Percentiles rank a stretch among this genome's conserved stretches.
Conservation (phyloP, 2,113 vertebrate species). For the Tragelaphus imberbis region DNA sequence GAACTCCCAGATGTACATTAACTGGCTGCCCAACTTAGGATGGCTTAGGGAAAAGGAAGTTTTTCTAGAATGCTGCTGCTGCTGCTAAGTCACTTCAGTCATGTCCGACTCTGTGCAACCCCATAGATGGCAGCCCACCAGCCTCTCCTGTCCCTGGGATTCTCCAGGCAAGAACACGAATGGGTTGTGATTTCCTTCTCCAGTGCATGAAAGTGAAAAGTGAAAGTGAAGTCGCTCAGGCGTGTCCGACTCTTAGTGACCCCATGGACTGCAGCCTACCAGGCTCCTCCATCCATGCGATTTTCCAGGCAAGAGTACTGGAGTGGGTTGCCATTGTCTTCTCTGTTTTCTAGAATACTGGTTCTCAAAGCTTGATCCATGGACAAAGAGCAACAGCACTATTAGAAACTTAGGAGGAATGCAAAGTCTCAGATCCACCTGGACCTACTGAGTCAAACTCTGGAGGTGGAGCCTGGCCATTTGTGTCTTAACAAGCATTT, state of each 20-base stretch:
- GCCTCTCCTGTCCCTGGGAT: background rate
- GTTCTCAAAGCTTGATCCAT: background rate
- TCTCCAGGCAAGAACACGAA: background rate
- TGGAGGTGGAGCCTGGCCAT: background rate
- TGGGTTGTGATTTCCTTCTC: background rate
- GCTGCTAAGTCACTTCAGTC: background rate
- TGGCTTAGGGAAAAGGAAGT: background rate
- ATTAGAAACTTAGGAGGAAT: background rate
- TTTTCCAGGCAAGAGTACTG: background rate
- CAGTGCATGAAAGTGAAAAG: background rate
- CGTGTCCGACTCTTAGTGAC: background rate
- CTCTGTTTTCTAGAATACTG: background rate
- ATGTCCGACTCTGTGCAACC: fast-evolving
- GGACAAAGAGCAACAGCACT: background rate
- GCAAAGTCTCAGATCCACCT: background rate
- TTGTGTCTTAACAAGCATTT: background rate
- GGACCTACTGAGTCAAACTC: background rate
- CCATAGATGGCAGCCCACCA: fast-evolving
- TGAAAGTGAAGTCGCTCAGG: background rate
- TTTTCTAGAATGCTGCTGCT: background rate
- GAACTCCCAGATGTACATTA: background rate
- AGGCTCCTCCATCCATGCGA: background rate
- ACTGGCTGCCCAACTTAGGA: background rate
- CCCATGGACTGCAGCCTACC: background rate
- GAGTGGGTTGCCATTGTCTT: background rate